Evolutionary conservation across 2,888 invertebrate species (phyloP).

Genomic region (Ophion costatus): DNA sequence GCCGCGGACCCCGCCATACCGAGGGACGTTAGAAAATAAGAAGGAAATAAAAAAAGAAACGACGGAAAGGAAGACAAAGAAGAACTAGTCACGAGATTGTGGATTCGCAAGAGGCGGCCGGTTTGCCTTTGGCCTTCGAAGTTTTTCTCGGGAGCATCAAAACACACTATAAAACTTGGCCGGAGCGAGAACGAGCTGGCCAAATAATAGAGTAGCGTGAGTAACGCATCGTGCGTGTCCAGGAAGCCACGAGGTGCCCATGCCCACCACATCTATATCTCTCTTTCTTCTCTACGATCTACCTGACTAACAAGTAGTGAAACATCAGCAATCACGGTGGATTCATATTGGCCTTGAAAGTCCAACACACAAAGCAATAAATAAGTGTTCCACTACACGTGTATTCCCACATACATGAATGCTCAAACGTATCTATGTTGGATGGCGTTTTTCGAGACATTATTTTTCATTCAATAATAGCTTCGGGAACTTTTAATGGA

Average conservation of each 20-base stretch:
- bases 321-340: conserved; percentile 43
- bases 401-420: not conserved
- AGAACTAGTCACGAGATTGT: conserved; percentile 39
- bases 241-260: conserved; percentile 38
- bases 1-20: conserved; percentile 44
- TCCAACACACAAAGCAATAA: conserved; percentile 41
- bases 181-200: conserved; percentile 40
- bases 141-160: conserved; percentile 54
- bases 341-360: conserved; percentile 57
- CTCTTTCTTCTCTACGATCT: conserved; percentile 5
- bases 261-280: conserved; percentile 6
- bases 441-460: not conserved
- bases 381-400: conserved; percentile 22
- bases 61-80: conserved; percentile 15
- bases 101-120: conserved; percentile 45
- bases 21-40: conserved; percentile 38
- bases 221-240: conserved; percentile 53
- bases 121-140: conserved; percentile 37
- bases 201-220: conserved; percentile 41
- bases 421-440: not conserved
- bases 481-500: conserved; percentile 4
- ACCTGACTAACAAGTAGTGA: conserved; percentile 55
- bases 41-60: conserved; percentile 21
- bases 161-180: conserved; percentile 39
- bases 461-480: conserved; percentile 4